phyloP scores from a whole-genome alignment of 2,113 vertebrate species.

The Bubalus kerabau region DNA sequence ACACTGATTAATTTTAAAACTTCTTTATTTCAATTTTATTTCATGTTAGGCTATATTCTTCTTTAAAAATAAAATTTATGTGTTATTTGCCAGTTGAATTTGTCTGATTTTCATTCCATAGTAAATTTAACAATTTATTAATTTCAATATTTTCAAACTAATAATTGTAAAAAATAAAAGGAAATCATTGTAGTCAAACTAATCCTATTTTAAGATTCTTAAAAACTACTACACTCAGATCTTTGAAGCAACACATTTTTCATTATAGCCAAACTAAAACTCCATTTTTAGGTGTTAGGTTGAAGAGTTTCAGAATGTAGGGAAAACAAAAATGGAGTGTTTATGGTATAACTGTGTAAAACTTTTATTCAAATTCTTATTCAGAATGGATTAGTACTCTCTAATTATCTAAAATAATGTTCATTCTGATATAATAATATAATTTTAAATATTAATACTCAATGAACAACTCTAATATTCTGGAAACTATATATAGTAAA shows the following conservation, averaged over 20 bases:
- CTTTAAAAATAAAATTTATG: neutral
- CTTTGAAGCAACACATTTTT: neutral
- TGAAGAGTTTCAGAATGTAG: neutral
- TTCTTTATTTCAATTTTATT: neutral
- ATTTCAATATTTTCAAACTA: neutral
- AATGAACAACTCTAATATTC: neutral
- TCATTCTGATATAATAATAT: neutral
- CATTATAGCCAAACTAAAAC: neutral
- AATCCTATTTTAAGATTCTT: neutral
- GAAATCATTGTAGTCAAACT: neutral
- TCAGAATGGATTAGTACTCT: neutral
- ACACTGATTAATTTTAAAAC: neutral
- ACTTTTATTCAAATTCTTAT: neutral
- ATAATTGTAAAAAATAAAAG: neutral
- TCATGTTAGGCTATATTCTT: neutral
- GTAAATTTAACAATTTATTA: neutral
- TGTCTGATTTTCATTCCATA: neutral
- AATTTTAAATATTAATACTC: neutral
- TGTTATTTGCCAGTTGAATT: neutral
- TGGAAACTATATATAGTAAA: neutral
- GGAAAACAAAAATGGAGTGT: neutral
- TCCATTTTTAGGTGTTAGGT: neutral
- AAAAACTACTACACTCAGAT: neutral
- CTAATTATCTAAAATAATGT: constrained; percentile 4
- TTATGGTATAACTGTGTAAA: neutral